Evolutionary conservation across 92 coral and sea anemone species (phyloP), one percentile per base, ranked within the genome.

Genomic region (Paragorgia papillata): DNA sequence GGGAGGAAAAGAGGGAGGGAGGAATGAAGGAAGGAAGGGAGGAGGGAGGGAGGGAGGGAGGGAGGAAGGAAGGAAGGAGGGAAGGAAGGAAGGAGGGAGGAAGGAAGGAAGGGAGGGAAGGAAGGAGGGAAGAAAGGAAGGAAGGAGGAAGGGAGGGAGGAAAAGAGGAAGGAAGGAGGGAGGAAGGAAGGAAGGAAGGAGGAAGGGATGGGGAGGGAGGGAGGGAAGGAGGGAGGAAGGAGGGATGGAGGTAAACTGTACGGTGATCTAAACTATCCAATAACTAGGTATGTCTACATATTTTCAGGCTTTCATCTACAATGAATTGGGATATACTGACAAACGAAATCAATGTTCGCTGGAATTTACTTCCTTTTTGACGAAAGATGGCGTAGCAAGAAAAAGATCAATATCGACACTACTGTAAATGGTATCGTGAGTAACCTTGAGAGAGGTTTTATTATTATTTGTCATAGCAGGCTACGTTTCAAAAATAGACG

Each of bases 241-340:
- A 46, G 53, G n/a, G 14, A 15, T 15, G 15, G n/a, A 15, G 15
- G 15, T 6, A 2, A 46, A 15, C 2, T 46, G 53, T 2, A 46
- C n/a, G 15, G n/a, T 46, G n/a, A 15, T 10, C 12, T 46, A 6
- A 9, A 46, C 53, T 15, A 46, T 46, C 15, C n/a, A 46, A 46
- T 15, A 2, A 7, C n/a, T 2, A 7, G 7, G 7, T 46, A 6
- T 15, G n/a, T 46, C 17, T n/a, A n/a, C 2, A 13, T 71, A 50
- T 35, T 75, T 55, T 9, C 74, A 94, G 98, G 96, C 97, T 61
- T 79, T 89, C 80, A 86, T 91, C 63, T 91, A 91, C 79, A 86
- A 94, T 26, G 98, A 94, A 57, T 82, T 94, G 75, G 97, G 90
- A 12, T 90, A 86, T 77, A 84, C 78, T 12, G 74, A 82, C 12